Evolutionary conservation across 2,797 vertebrate species (phyloP), one percentile per base, ranked within the genome.

Genomic region (Poeciliopsis presidionis): DNA sequence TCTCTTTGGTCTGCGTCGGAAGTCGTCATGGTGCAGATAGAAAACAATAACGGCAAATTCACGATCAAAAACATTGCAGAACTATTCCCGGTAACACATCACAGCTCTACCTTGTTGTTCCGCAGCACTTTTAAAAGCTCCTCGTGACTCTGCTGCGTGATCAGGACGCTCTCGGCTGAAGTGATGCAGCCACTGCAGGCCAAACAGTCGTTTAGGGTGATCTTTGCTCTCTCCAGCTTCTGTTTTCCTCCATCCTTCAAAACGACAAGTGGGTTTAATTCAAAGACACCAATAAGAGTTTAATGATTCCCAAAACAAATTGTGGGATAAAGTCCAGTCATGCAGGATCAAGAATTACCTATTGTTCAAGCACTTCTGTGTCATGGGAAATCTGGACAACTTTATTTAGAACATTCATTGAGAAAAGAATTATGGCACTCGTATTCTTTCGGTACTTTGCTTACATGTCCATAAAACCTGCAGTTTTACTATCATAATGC

Each of bases 121-220:
- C 77, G 81, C 11, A 99, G 95, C 49, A 97, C 93, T 81, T 93
- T 97, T 86, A 92, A 93, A 28, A 99, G 93, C 82, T 99, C 98
- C 74, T 96, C 94, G 0, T 98, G 97, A 91, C 98, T 99, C 94
- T 99, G 98, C 85, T 99, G 97, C 0, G 96, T 95, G 87, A 99
- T 96, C 13, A 99, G 92, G 39, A 99, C 94, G 0, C 97, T 99
- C 90, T 99, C 98, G 0, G 98, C 98, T 0, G 98, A 99, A 0
- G 98, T 99, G 83, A 99, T 95, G 47, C 98, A 99, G 88, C 98
- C 98, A 3, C 98, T 99, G 82, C 98, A 99, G 0, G 98, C 98
- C 88, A 99, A 90, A 73, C 98, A 99, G 92, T 99, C 98, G 0
- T 98, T 97, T 74, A 99, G 92, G 0, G 96, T 97, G 86, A 99